Base-by-base conservation (phyloP, 2,113 vertebrate genomes). In the Tichodroma muraria region DNA sequence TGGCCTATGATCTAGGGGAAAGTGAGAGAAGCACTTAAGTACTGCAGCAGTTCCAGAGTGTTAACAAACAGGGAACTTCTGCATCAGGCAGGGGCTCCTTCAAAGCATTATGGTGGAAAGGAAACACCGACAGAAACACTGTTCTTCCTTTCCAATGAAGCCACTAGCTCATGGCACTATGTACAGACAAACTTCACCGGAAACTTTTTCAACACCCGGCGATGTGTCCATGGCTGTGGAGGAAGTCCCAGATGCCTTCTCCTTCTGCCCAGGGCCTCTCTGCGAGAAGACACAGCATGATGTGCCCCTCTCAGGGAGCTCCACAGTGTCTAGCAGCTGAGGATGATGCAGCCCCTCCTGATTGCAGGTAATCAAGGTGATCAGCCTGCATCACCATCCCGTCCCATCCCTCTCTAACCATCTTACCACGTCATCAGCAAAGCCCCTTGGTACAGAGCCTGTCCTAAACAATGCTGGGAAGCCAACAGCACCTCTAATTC, bases 1-100 rank as follows among this genome's bases (percentile, higher is more conserved):
- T 99, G 99, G n/a, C 99, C 99, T 56, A 99, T 99, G 94, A 99
- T 99, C 99, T 99, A 89, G 27, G 52, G 87, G 78, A 66, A 65
- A 93, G 89, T 12, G 40, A 94, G 70, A 90, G n/a, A 23, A 69
- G 18, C 11, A 9, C 19, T 81, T 21, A 45, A 65, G 25, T 27
- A 60, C 63, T 66, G 59, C 38, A 83, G 21, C 31, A 85, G 73
- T 65, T 79, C 20, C 40, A 50, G 49, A 47, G 59, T 13, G 23
- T 53, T 81, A 76, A 63, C 27, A 44, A 59, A n/a, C 18, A 47
- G 72, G 14, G 49, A 91, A 80, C 19, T 64, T 70, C 53, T 56
- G 54, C 35, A 73, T n/a, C 30, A 22, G 49, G n/a, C 42, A 83
- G 45, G 31, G 9, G 35, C 27, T 86, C 20, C 30, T 85, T 78